Conservation (phyloP, 2,888 invertebrate genomes). For the Eupithecia tripunctaria region DNA sequence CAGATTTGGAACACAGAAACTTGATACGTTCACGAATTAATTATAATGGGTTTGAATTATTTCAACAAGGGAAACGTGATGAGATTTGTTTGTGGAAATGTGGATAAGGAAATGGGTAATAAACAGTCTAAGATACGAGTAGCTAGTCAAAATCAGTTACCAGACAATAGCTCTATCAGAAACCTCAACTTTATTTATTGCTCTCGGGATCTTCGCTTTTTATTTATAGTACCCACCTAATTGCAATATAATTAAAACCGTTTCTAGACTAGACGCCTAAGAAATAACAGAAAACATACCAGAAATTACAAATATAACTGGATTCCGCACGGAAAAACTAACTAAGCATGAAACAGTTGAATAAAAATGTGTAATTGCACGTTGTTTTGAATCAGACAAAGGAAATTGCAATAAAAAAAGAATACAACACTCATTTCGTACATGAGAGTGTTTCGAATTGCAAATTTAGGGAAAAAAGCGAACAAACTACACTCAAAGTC, state of each 20-base stretch:
- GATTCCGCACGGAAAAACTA: slow-evolving; percentile 29
- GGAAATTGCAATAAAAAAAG: slow-evolving; percentile 50
- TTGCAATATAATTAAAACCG: slow-evolving; percentile 71
- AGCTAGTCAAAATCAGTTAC: not conserved
- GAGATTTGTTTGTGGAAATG: slow-evolving; percentile 23
- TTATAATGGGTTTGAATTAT: slow-evolving; percentile 51
- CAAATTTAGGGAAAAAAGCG: slow-evolving; percentile 81
- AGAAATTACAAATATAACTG: slow-evolving; percentile 37
- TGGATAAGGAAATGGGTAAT: slow-evolving; percentile 5
- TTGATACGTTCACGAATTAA: slow-evolving; percentile 75
- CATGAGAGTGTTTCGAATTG: slow-evolving; percentile 78
- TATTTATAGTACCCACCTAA: slow-evolving; percentile 40
- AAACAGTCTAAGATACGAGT: not conserved
- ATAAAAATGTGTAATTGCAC: slow-evolving; percentile 39
- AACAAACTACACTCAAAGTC: slow-evolving; percentile 80
- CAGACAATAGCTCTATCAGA: slow-evolving; percentile 1
- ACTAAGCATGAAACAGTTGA: slow-evolving; percentile 36
- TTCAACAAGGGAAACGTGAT: slow-evolving; percentile 41
- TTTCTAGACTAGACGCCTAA: slow-evolving; percentile 56
- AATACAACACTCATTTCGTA: slow-evolving; percentile 66
- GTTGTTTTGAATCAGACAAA: slow-evolving; percentile 38
- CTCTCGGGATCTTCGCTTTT: not conserved
- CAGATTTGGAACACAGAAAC: slow-evolving; percentile 69
- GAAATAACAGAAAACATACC: slow-evolving; percentile 38
- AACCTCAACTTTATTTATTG: not conserved